Percentiles rank a stretch among this genome's conserved stretches.
Evolutionary conservation across 2,888 invertebrate species (phyloP).

Genomic region (Clunio marinus): DNA sequence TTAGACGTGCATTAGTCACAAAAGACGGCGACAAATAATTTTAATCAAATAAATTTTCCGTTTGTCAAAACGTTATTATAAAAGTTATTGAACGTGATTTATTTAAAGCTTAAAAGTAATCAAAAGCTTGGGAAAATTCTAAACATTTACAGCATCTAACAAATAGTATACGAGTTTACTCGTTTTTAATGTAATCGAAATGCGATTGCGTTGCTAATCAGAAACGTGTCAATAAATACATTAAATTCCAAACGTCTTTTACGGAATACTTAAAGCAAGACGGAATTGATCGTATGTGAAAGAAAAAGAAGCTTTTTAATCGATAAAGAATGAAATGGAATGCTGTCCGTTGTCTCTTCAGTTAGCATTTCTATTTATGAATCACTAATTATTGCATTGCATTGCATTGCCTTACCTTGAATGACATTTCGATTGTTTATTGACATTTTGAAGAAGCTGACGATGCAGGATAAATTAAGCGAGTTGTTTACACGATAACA

Average conservation of each 20-base stretch:
- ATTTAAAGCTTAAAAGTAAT: too few relatives aligned
- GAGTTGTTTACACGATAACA: not conserved
- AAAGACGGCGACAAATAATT: too few relatives aligned
- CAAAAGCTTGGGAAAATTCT: too few relatives aligned
- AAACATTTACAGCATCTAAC: too few relatives aligned
- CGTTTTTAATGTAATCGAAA: not conserved
- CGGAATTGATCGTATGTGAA: not conserved
- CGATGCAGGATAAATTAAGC: not conserved
- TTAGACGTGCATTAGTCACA: too few relatives aligned
- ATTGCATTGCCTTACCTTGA: not conserved
- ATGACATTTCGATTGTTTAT: not conserved
- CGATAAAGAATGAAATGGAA: not conserved
- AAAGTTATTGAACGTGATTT: too few relatives aligned
- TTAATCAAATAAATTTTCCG: too few relatives aligned
- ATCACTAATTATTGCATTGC: not conserved
- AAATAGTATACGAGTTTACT: not conserved
- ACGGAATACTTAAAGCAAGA: not conserved
- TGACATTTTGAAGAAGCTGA: not conserved
- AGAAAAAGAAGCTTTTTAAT: not conserved
- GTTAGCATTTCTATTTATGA: not conserved
- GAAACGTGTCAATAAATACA: conserved; percentile 21
- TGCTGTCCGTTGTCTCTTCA: not conserved
- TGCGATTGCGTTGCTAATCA: not conserved
- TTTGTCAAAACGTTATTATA: too few relatives aligned
- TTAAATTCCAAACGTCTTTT: not conserved